Evolutionary conservation across 2,888 invertebrate species (phyloP).

Genomic region (Sinodicranocentrus sp.): DNA sequence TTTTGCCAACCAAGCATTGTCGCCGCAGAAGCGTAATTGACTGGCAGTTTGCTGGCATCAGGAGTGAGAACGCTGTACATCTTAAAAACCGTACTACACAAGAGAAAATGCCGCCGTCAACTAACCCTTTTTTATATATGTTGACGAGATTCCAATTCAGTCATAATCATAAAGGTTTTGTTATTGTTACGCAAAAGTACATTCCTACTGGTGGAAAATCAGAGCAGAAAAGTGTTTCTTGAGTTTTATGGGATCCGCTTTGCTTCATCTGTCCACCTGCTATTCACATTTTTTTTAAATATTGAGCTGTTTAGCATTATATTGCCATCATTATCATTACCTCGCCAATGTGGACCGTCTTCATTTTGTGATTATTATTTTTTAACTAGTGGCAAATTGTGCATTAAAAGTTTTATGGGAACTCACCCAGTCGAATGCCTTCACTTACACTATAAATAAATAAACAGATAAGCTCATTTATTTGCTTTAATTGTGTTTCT

Average conservation of each 20-base stretch:
- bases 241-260: not conserved
- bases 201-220: conserved; percentile 5
- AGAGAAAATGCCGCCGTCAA: too few species aligned
- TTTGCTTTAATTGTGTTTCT: not conserved
- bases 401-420: not conserved
- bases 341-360: conserved; percentile 25
- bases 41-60: conserved; percentile 9
- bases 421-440: too few species aligned
- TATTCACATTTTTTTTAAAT: not conserved
- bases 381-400: conserved; percentile 14
- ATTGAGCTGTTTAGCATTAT: conserved; percentile 43
- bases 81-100: too few species aligned
- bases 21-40: conserved; percentile 15
- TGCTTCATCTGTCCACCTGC: conserved; percentile 2
- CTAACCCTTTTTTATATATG: too few species aligned
- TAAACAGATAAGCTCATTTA: too few species aligned
- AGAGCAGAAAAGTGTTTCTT: not conserved
- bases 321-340: conserved; percentile 29
- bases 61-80: not conserved
- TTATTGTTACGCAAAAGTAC: conserved; percentile 7
- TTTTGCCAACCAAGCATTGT: conserved; percentile 5
- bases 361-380: conserved; percentile 19
- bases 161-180: conserved; percentile 4
- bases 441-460: too few species aligned
- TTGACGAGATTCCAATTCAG: too few species aligned